These are phyloP conservation scores for Clarias gariepinus DNA, from an alignment of 2,113 vertebrate species.

Conservation along the genomic window DNA sequence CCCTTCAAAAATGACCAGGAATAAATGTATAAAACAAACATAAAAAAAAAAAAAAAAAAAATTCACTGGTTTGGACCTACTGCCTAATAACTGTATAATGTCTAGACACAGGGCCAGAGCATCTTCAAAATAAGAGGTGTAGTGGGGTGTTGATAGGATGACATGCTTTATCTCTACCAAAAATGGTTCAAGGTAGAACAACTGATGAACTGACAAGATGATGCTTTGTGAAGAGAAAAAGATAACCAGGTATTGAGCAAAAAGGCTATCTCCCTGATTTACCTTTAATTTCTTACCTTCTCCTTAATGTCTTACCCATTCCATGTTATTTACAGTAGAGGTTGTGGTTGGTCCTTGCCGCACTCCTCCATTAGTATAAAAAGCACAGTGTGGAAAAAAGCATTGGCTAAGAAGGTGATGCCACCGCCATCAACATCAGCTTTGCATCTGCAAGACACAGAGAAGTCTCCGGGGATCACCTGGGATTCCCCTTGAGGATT, in stretches of 20 bases:
- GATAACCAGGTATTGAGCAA: no score
- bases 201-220: no score
- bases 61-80: no score
- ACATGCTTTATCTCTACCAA: no score
- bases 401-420: not conserved
- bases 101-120: no score
- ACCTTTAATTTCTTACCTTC: not conserved
- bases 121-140: no score
- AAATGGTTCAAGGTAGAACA: no score
- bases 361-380: not conserved
- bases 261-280: not conserved
- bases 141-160: no score
- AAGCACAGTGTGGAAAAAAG: not conserved
- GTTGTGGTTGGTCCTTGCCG: not conserved
- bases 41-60: not conserved
- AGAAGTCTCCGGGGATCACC: not conserved
- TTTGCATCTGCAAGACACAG: not conserved
- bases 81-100: no score
- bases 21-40: not conserved
- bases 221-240: no score
- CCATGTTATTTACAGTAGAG: not conserved
- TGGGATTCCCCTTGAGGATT: not conserved
- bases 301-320: not conserved
- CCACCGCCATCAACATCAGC: not conserved
- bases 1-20: not conserved